Evolutionary conservation across 2,113 vertebrate genomes (phyloP).

Genomic region (Narcine bancroftii): DNA sequence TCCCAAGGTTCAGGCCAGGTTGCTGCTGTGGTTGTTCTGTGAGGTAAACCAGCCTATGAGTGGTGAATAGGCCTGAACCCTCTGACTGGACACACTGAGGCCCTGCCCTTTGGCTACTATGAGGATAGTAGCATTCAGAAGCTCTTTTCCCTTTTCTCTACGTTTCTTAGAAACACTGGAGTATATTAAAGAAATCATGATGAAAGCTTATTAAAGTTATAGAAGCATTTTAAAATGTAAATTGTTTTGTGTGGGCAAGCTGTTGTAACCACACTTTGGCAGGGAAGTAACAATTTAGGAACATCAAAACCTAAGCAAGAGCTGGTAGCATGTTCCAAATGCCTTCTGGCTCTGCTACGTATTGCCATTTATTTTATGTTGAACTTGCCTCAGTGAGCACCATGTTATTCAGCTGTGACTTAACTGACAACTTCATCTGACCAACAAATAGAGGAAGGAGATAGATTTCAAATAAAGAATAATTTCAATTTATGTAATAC

Average conservation of each 20-base stretch:
- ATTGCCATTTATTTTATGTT: not conserved
- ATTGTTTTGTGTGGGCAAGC: conserved; percentile 10
- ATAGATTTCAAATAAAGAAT: not conserved
- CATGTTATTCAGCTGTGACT: not conserved
- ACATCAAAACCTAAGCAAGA: not conserved
- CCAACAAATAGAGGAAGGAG: not conserved
- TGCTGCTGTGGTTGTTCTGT: too few relatives aligned
- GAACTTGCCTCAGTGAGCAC: not conserved
- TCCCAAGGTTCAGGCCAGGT: too few relatives aligned
- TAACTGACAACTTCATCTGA: not conserved
- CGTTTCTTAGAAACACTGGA: too few relatives aligned
- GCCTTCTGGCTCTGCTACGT: not conserved
- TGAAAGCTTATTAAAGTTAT: not conserved
- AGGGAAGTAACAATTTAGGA: not conserved
- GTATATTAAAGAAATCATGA: not conserved
- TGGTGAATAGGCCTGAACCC: too few relatives aligned
- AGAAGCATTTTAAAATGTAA: not conserved
- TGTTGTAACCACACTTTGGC: not conserved
- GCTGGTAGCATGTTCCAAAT: not conserved
- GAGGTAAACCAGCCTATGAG: too few relatives aligned
- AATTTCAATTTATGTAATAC: not conserved
- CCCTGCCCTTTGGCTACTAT: too few relatives aligned
- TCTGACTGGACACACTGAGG: too few relatives aligned
- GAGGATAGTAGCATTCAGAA: too few relatives aligned
- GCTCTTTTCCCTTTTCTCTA: too few relatives aligned